Percentiles rank a stretch among this genome's conserved stretches.
Conservation (phyloP, 2,888 invertebrate species). For the Ophion slaviceki region DNA sequence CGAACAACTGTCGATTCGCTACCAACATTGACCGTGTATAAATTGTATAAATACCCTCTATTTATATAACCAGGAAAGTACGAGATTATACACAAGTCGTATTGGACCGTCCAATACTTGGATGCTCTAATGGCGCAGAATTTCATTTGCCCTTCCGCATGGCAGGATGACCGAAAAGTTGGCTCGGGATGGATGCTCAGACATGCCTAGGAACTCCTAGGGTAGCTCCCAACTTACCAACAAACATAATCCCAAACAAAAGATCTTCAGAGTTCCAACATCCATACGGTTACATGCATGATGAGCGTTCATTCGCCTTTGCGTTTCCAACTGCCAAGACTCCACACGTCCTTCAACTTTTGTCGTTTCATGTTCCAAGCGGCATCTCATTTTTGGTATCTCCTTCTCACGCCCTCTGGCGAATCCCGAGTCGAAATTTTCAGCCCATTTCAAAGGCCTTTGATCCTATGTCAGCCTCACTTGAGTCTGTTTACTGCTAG, state of each 20-base stretch:
- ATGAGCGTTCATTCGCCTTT: background rate
- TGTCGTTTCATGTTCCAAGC: background rate
- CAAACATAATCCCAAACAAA: background rate
- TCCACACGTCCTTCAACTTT: background rate
- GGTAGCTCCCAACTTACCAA: background rate
- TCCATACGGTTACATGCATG: background rate
- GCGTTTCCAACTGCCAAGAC: background rate
- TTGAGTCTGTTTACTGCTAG: too few species aligned
- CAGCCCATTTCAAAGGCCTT: too few species aligned
- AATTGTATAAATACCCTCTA: background rate
- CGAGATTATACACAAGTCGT: background rate
- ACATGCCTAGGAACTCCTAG: too few species aligned
- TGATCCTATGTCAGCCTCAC: too few species aligned
- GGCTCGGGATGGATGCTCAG: too few species aligned
- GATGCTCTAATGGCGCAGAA: too few species aligned
- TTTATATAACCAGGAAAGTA: background rate
- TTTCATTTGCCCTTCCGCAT: too few species aligned
- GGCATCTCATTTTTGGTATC: background rate
- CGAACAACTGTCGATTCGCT: constrained; percentile 38
- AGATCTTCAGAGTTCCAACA: background rate
- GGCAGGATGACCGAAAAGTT: too few species aligned
- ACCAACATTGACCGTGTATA: background rate
- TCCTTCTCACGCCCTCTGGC: constrained; percentile 12
- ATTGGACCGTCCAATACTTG: too few species aligned
- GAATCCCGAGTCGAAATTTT: background rate